Conservation (phyloP, 2,797 vertebrate species). For the Myiotriccus ornatus region DNA sequence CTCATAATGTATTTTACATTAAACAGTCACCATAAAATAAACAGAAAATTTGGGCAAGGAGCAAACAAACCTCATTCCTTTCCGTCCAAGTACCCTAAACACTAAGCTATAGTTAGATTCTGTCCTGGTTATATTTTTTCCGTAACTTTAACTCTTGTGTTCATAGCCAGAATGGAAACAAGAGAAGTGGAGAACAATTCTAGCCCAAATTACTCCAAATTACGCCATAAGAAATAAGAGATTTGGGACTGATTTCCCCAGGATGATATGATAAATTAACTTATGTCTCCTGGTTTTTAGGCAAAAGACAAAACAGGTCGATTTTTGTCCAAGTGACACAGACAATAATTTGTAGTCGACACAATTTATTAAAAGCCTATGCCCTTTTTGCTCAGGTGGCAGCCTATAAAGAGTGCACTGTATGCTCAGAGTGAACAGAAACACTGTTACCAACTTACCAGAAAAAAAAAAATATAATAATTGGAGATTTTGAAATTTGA, state of each 20-base stretch:
- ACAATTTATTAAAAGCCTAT: not conserved
- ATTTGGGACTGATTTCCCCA: not conserved
- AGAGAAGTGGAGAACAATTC: not conserved
- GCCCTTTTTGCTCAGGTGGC: not conserved
- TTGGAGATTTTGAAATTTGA: not conserved
- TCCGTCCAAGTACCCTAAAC: not conserved
- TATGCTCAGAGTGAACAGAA: not conserved
- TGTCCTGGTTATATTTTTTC: not conserved
- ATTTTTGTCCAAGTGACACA: not conserved
- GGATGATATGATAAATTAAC: not conserved
- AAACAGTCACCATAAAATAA: not conserved
- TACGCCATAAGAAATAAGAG: not conserved
- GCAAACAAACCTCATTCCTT: not conserved
- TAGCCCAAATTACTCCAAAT: not conserved
- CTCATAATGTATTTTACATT: not conserved
- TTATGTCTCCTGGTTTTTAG: not conserved
- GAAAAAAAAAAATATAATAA: not conserved
- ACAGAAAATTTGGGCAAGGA: not conserved
- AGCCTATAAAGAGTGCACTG: not conserved
- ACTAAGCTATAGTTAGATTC: not conserved
- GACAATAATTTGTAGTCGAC: not conserved
- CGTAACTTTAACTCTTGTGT: not conserved
- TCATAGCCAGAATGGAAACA: not conserved
- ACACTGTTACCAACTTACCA: not conserved
- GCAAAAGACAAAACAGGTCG: not conserved